Evolutionary conservation across 2,888 invertebrate species (phyloP).

Genomic region (Machimus rusticus): DNA sequence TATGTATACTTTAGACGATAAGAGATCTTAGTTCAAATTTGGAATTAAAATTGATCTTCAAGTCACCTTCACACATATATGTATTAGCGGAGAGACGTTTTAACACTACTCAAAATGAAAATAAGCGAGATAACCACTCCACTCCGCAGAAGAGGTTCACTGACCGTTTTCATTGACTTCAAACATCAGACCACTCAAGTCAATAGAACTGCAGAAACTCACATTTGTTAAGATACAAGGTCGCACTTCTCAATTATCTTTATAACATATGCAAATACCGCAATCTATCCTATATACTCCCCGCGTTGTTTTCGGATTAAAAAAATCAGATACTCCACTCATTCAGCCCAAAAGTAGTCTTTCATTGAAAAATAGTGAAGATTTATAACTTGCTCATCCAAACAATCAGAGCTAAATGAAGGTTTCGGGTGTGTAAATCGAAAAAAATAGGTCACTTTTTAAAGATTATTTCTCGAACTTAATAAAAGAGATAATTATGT

Average conservation of each 20-base stretch:
- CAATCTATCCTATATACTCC: neutral
- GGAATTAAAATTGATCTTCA: constrained; percentile 14
- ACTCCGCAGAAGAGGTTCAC: neutral
- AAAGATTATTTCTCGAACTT: neutral
- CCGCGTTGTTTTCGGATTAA: neutral
- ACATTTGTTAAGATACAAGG: neutral
- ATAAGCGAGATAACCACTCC: neutral
- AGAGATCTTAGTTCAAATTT: neutral
- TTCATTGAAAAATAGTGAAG: neutral
- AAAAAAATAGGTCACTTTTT: neutral
- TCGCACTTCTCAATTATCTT: neutral
- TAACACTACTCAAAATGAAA: neutral
- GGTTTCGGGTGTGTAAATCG: neutral
- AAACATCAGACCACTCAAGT: neutral
- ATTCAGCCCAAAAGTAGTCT: neutral
- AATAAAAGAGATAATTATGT: neutral
- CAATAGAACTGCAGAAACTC: neutral
- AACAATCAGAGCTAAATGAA: neutral
- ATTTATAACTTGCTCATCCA: neutral
- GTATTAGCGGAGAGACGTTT: neutral
- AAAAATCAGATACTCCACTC: neutral
- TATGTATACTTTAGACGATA: neutral
- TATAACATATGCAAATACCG: neutral
- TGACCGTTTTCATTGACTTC: neutral
- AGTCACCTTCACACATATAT: constrained; percentile 10